These are phyloP conservation scores for Microctonus brassicae DNA, from an alignment of 2,888 invertebrate genomes.

Conservation along the genomic window DNA sequence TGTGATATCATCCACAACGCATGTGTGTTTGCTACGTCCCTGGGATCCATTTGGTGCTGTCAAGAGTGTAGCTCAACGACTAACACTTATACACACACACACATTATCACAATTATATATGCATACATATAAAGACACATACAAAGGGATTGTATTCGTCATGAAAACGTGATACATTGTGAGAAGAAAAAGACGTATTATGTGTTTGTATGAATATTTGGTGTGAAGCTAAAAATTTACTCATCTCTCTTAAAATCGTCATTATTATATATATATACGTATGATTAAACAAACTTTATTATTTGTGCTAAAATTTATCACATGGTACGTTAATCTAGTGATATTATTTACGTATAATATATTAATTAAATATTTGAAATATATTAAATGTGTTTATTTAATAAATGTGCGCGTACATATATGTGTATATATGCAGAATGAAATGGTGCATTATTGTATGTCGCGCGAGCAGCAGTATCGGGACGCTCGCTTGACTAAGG, in stretches of 20 bases:
- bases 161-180: background rate
- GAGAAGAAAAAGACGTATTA: background rate
- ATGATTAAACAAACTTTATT: background rate
- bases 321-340: background rate
- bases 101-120: no score
- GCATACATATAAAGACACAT: no score
- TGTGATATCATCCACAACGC: slow-evolving; percentile 44
- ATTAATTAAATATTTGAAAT: no score
- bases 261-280: no score
- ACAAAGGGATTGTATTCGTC: slow-evolving; percentile 16
- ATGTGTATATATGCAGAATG: slow-evolving; percentile 22
- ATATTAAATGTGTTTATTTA: background rate
- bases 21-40: slow-evolving; percentile 42
- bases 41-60: slow-evolving; percentile 36
- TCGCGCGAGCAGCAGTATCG: slow-evolving; percentile 16
- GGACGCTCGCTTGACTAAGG: slow-evolving; percentile 79
- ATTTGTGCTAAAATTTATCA: background rate
- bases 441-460: slow-evolving; percentile 5
- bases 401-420: slow-evolving; percentile 1
- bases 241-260: no score
- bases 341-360: no score
- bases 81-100: background rate
- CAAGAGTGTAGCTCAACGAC: background rate
- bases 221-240: no score
- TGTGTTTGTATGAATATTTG: no score